A percentile compares a stretch with the other conserved stretches of the same genome.
phyloP scores from a whole-genome alignment of 92 coral and sea anemone species.

The Phenganax marumi region DNA sequence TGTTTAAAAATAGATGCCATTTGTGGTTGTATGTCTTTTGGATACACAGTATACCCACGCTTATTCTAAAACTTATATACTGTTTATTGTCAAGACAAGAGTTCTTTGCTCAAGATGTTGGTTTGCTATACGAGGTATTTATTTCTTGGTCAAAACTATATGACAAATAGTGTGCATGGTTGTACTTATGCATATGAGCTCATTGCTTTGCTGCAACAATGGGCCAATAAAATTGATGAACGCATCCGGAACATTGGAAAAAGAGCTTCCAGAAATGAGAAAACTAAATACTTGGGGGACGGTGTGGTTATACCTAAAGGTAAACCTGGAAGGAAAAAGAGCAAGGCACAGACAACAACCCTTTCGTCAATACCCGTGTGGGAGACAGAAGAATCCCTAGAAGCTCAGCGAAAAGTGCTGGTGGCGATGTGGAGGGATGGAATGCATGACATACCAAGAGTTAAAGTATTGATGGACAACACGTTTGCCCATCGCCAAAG shows the following conservation, averaged over 20 bases:
- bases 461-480: conserved; percentile 35
- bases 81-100: too few species aligned
- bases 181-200: neutral
- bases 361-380: conserved; percentile 52
- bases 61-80: too few species aligned
- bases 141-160: too few species aligned
- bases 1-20: too few species aligned
- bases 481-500: too few species aligned
- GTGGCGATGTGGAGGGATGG: conserved; percentile 18
- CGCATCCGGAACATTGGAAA: conserved; percentile 22
- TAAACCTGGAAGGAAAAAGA: conserved; percentile 44
- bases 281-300: neutral
- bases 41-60: too few species aligned
- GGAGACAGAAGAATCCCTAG: conserved; percentile 52
- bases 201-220: conserved; percentile 21
- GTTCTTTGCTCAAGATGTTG: too few species aligned
- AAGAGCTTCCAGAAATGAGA: conserved; percentile 16
- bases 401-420: conserved; percentile 21
- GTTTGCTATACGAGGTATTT: too few species aligned
- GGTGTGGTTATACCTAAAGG: conserved; percentile 33
- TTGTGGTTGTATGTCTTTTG: too few species aligned
- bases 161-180: neutral
- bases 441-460: conserved; percentile 14
- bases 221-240: conserved; percentile 44
- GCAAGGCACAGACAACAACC: neutral